Conservation (phyloP, 2,888 invertebrate genomes). For the Andrena marginata region DNA sequence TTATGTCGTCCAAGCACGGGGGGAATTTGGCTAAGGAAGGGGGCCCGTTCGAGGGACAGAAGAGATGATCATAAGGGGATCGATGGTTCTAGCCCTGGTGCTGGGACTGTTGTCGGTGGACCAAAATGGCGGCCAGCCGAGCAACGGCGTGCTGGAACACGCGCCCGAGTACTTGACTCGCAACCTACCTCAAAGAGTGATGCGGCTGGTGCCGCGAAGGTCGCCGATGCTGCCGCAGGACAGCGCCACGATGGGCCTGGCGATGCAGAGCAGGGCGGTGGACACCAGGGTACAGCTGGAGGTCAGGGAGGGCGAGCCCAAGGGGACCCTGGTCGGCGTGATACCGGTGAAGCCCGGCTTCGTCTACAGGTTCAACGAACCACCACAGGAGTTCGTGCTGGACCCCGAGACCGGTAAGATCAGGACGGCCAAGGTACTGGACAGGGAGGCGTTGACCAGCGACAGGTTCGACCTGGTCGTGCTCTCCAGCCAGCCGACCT, state of each 20-base stretch:
- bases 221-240: conserved; percentile 82
- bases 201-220: conserved; percentile 79
- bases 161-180: conserved; percentile 46
- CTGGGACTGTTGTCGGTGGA: conserved; percentile 77
- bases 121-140: conserved; percentile 74
- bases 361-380: conserved; percentile 97
- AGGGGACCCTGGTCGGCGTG: conserved; percentile 93
- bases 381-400: conserved; percentile 93
- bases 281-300: conserved; percentile 95
- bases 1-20: conserved; percentile 55
- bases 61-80: conserved; percentile 80
- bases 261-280: conserved; percentile 94
- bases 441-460: conserved; percentile 92
- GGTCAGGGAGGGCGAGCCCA: conserved; percentile 93
- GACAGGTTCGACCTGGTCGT: conserved; percentile 96
- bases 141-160: conserved; percentile 41
- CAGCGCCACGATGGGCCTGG: conserved; percentile 77
- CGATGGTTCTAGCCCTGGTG: conserved; percentile 79
- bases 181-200: conserved; percentile 69
- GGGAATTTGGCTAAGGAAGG: conserved; percentile 66
- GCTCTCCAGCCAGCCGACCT: conserved; percentile 95
- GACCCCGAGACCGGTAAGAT: conserved; percentile 95
- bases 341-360: conserved; percentile 95
- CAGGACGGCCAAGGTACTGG: conserved; percentile 92
- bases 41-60: conserved; percentile 68